Conservation (phyloP, 1,140 invertebrate genomes). For the Bombus breviceps region DNA sequence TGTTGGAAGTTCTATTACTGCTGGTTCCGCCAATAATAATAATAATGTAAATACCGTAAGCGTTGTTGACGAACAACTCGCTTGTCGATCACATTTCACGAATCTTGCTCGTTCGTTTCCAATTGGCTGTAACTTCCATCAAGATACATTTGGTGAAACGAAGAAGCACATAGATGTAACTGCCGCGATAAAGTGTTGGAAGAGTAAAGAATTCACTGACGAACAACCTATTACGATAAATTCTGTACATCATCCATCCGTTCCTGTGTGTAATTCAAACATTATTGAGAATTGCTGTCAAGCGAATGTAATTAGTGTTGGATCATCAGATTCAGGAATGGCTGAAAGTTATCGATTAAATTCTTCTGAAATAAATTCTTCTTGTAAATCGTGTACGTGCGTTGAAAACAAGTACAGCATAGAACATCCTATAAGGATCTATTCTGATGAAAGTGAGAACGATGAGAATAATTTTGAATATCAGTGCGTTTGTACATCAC, state of each 20-base stretch:
- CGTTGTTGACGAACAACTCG: not conserved
- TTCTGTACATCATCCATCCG: not conserved
- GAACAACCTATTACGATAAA: not conserved
- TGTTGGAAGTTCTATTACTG: not conserved
- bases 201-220: constrained; percentile 29
- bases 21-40: not conserved
- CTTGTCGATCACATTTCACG: not conserved
- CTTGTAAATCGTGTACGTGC: constrained; percentile 68
- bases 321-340: constrained; percentile 92
- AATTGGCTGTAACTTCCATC: not conserved
- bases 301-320: constrained; percentile 71
- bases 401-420: constrained; percentile 49
- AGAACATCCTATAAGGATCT: constrained; percentile 45
- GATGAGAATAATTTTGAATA: constrained; percentile 87
- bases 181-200: constrained; percentile 52
- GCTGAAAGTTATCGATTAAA: constrained; percentile 87
- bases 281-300: not conserved
- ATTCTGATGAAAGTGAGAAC: constrained; percentile 82
- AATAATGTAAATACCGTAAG: not conserved
- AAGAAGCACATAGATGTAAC: not conserved
- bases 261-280: not conserved
- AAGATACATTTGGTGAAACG: not conserved
- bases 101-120: not conserved
- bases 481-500: constrained; percentile 88
- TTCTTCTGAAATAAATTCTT: constrained; percentile 75